Evolutionary conservation across 2,797 vertebrate genomes (phyloP).

Genomic region (Sternarchorhynchus goeldii): DNA sequence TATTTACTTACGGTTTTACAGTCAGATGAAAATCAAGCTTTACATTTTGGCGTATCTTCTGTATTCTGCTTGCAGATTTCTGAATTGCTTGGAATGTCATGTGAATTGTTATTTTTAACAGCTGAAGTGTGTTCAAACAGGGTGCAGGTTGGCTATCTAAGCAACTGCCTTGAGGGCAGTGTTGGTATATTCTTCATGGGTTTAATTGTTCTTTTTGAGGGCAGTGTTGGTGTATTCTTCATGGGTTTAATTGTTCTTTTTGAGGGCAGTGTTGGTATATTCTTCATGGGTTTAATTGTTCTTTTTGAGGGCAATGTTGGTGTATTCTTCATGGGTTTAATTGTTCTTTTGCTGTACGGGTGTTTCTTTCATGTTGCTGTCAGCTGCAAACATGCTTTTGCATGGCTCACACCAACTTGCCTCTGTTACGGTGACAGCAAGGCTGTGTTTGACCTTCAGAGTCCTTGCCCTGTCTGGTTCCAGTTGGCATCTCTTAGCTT

Average conservation of each 20-base stretch:
- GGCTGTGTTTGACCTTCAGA: neutral
- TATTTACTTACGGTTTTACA: too few relatives aligned
- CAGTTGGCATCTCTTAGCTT: constrained; percentile 1
- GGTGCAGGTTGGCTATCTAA: neutral
- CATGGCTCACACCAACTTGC: neutral
- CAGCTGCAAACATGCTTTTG: neutral
- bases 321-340: neutral
- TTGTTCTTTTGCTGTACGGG: too few relatives aligned
- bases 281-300: neutral
- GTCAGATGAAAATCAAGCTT: too few relatives aligned
- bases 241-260: too few relatives aligned
- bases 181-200: neutral
- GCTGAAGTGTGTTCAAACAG: neutral
- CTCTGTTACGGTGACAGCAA: neutral
- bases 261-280: neutral
- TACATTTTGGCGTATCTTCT: neutral
- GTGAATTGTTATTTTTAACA: neutral
- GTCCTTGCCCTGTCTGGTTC: constrained; percentile 7
- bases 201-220: too few relatives aligned
- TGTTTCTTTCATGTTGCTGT: neutral
- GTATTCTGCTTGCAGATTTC: neutral
- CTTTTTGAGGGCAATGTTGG: neutral
- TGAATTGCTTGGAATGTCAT: neutral
- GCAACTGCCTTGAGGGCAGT: neutral
- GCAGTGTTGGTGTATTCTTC: too few relatives aligned